Percentiles rank a stretch among this genome's conserved stretches.
phyloP scores from a whole-genome alignment of 1,140 invertebrate species.

The Pseudomyrmex sp. region DNA sequence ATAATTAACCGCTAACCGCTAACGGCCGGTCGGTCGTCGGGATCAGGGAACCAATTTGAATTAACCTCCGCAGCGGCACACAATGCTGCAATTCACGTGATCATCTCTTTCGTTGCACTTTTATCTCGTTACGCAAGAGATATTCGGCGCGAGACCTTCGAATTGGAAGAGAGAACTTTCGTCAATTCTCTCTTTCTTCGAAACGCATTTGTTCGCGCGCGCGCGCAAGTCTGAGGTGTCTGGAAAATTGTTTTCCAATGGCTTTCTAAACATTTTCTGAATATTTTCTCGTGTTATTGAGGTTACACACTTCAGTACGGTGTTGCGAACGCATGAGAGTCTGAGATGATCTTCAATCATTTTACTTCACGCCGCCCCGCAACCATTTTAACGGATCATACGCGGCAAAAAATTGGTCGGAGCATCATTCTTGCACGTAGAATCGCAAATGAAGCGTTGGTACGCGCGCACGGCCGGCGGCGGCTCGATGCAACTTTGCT shows the following conservation, averaged over 20 bases:
- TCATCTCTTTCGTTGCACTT: conserved; percentile 11
- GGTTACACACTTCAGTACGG: not conserved
- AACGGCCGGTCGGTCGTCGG: conserved; percentile 10
- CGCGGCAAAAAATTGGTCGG: conserved; percentile 33
- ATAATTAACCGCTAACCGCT: conserved; percentile 43
- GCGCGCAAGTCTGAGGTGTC: not conserved
- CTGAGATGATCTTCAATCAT: conserved; percentile 33
- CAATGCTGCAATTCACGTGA: not conserved
- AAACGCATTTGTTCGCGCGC: not conserved
- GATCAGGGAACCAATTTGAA: conserved; percentile 35
- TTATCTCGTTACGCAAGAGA: not conserved
- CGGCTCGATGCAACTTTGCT: conserved; percentile 38
- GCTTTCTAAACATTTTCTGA: not conserved
- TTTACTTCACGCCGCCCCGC: conserved; percentile 43
- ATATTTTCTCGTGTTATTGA: not conserved
- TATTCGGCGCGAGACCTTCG: too few relatives aligned
- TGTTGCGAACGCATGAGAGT: not conserved
- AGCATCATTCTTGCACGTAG: conserved; percentile 53
- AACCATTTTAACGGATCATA: conserved; percentile 54
- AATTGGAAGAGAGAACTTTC: not conserved
- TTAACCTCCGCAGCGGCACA: conserved; percentile 15
- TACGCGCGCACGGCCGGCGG: conserved; percentile 34
- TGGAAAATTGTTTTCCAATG: not conserved
- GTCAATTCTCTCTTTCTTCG: not conserved
- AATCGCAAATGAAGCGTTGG: conserved; percentile 52